Evolutionary conservation across 2,888 invertebrate genomes (phyloP), one percentile per base, ranked within the genome.

Genomic region (Caenorhabditis drosophilae): DNA sequence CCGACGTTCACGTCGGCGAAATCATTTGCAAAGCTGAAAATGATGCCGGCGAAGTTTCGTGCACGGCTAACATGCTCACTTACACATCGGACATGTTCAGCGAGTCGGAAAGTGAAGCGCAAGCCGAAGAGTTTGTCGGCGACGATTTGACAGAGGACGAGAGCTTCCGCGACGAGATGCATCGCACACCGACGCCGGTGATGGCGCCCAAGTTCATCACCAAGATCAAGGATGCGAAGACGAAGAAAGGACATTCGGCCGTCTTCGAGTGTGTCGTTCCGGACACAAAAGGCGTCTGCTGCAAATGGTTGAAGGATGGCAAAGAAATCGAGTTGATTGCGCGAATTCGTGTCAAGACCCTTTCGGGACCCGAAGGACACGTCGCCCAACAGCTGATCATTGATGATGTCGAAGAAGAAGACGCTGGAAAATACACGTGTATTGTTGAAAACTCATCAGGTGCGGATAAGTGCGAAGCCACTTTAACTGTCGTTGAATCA

Each of bases 11-110:
- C 58, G 79, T 79, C 16, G 84, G 85, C 18, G 82, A 82, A 52
- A 84, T 85, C 62, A 82, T 82, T 46, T 82, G 84, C 74, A 81
- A 80, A 46, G 84, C 85, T 16, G 83, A 81, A 53, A 84, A 84
- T 63, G 81, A 83, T 23, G 82, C 84, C n/a, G 85, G 85, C 51
- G 82, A 84, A 67, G 82, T 82, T 25, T 77, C 78, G 15, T 82
- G 82, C 67, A 82, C 82, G n/a, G 82, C 82, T 9, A 82, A 82
- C 58, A 82, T 82, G 80, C 72, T 64, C 67, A 77, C 78, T 15
- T 83, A 79, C 72, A 79, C 80, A 2, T 75, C 76, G 22, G 80
- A 80, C 54, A 81, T 82, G 80, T 76, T 79, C 63, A 73, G 76
- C 38, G 82, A 82, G 60, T 76, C 76, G 12, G 82, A 82, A 27